A percentile compares a stretch with the other conserved stretches of the same genome.
Conservation (phyloP, 2,888 invertebrate species). For the Sphinx pinastri region DNA sequence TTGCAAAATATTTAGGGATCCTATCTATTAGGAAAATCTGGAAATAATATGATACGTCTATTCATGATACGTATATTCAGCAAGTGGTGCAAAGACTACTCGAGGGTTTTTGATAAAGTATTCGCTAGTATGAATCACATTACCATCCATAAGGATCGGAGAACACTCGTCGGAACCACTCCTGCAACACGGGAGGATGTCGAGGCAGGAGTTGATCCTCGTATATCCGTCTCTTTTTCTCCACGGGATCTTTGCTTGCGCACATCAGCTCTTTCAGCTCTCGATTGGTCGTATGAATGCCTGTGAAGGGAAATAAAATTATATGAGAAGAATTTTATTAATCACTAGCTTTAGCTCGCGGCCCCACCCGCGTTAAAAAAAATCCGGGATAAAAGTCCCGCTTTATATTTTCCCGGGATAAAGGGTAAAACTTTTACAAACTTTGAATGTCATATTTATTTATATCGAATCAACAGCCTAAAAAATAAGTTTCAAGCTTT, state of each 20-base stretch:
- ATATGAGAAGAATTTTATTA: not conserved
- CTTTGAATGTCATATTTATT: no score
- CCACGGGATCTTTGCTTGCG: conserved; percentile 83
- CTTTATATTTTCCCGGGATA: no score
- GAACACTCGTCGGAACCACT: conserved; percentile 96
- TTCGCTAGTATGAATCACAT: no score
- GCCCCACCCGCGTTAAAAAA: no score
- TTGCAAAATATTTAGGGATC: not conserved
- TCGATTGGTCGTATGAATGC: conserved; percentile 80
- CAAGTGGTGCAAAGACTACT: no score
- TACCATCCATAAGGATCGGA: conserved; percentile 95
- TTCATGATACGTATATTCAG: not conserved
- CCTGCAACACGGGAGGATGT: conserved; percentile 94
- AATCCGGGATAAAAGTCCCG: no score
- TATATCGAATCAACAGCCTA: no score
- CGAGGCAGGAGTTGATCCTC: conserved; percentile 86
- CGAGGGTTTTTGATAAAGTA: no score
- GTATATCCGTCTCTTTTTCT: conserved; percentile 87
- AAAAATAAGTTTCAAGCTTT: no score
- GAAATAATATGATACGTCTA: not conserved
- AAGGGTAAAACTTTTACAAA: no score
- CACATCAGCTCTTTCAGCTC: conserved; percentile 87
- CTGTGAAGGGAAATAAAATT: conserved; percentile 47
- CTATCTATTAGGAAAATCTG: not conserved
- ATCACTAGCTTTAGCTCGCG: no score